Evolutionary conservation across 1,140 invertebrate genomes (phyloP), one percentile per base, ranked within the genome.

Genomic region (Heliothis subflexa): DNA sequence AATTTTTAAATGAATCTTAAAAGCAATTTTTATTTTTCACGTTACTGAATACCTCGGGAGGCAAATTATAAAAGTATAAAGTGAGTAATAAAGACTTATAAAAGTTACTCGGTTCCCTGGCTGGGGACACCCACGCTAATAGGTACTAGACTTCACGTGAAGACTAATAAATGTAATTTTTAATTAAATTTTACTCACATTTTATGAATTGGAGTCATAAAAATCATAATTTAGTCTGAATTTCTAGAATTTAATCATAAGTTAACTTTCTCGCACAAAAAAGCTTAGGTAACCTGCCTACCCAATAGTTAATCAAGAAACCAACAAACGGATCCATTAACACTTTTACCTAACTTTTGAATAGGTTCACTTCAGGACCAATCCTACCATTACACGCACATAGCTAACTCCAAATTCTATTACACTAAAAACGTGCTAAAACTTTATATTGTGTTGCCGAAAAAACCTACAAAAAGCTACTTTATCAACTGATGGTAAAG

Each of bases 401-500:
- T 16, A 52, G 70, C 16, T 73, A 57, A 59, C 71, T 55, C 54
- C 45, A 59, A 55, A 52, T 47, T 73, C 40, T 61, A 59, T 73
- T 73, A 49, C 61, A 59, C 55, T 59, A 47, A 55, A 55, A 73
- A 47, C 55, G 71, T 57, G 59, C 59, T 75, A 75, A 75, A 64
- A 75, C 25, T 47, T 61, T 28, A 68, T 68, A 68, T 49, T 68
- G 64, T 52, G 25, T 28, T 55, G 47, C 4, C n/a, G 12, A 57
- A 68, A 76, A 68, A 77, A 21, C 25, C 49, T 47, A 47, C 61
- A 55, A 77, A 75, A 57, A 66, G 21, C 50, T 54, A 25, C 61
- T 50, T 77, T 73, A 80, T 83, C 68, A 73, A 50, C 25, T 21
- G 54, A 80, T 80, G 77, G 77, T 64, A 74, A 78, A 82, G 71